Conservation (phyloP, 1,140 invertebrate genomes). For the Melitaea cinxia region DNA sequence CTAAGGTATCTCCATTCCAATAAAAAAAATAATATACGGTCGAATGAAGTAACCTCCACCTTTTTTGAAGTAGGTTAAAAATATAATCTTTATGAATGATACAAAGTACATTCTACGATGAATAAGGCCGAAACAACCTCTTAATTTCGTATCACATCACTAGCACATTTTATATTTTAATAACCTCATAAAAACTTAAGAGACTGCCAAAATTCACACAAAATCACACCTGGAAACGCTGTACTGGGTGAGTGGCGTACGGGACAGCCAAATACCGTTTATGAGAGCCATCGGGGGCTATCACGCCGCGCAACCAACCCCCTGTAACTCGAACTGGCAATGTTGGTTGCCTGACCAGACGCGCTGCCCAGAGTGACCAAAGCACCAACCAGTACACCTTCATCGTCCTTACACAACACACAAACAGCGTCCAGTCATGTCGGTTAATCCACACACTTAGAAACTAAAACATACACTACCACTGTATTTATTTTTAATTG, state of each 20-base stretch:
- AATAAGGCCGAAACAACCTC: too few species aligned
- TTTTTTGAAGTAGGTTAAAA: too few species aligned
- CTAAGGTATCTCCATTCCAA: too few species aligned
- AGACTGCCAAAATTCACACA: too few species aligned
- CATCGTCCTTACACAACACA: conserved; percentile 17
- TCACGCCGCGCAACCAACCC: conserved; percentile 53
- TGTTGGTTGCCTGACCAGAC: conserved; percentile 58
- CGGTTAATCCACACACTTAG: neutral
- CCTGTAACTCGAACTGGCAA: conserved; percentile 39
- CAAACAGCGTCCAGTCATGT: neutral
- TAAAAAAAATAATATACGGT: too few species aligned
- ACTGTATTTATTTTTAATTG: neutral
- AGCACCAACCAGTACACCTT: conserved; percentile 57
- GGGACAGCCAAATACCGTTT: conserved; percentile 51
- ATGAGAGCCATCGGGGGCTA: conserved; percentile 49
- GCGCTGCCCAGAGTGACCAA: conserved; percentile 65
- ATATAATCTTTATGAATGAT: too few species aligned
- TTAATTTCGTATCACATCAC: too few species aligned
- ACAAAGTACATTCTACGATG: too few species aligned
- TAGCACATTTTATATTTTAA: too few species aligned
- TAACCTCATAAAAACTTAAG: too few species aligned
- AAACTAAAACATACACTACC: neutral
- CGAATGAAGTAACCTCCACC: too few species aligned
- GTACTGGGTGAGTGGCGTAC: conserved; percentile 44
- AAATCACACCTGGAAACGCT: too few species aligned